A percentile compares a stretch with the other conserved stretches of the same genome.
Evolutionary conservation across 53 echinoderm and acorn worm species (phyloP).

Genomic region (Antedon mediterranea): DNA sequence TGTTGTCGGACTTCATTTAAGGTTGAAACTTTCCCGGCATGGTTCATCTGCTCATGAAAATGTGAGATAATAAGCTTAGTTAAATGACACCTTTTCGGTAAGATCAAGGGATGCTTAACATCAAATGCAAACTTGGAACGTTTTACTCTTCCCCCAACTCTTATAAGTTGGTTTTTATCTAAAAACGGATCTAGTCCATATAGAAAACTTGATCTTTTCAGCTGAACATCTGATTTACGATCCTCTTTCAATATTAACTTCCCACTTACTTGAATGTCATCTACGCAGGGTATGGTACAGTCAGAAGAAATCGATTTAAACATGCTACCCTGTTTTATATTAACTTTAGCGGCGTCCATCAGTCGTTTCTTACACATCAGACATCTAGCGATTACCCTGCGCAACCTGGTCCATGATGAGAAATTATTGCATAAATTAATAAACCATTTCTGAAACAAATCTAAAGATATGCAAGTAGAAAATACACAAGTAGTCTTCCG

Average conservation of each 20-base stretch:
- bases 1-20: slow-evolving; percentile 18
- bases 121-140: neutral
- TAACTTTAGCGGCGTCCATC: too few relatives aligned
- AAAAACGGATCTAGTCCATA: slow-evolving; percentile 21
- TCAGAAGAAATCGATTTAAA: neutral
- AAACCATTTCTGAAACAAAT: too few relatives aligned
- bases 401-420: too few relatives aligned
- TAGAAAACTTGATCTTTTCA: neutral
- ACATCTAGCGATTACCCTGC: too few relatives aligned
- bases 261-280: neutral
- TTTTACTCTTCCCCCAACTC: slow-evolving; percentile 10
- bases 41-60: slow-evolving; percentile 21
- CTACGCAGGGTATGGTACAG: neutral
- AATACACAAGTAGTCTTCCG: too few relatives aligned
- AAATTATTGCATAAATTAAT: too few relatives aligned
- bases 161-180: slow-evolving; percentile 6
- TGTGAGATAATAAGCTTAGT: slow-evolving; percentile 17
- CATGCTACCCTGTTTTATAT: too few relatives aligned
- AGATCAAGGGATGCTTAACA: slow-evolving; percentile 4
- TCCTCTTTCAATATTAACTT: neutral
- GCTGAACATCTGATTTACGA: too few relatives aligned
- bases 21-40: slow-evolving; percentile 29
- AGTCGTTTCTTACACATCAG: neutral
- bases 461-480: too few relatives aligned
- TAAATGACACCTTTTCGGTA: slow-evolving; percentile 9